Percentiles rank a stretch among this genome's conserved stretches.
phyloP scores from a whole-genome alignment of 2,113 vertebrate genomes.

The Zosterops pallidus region DNA sequence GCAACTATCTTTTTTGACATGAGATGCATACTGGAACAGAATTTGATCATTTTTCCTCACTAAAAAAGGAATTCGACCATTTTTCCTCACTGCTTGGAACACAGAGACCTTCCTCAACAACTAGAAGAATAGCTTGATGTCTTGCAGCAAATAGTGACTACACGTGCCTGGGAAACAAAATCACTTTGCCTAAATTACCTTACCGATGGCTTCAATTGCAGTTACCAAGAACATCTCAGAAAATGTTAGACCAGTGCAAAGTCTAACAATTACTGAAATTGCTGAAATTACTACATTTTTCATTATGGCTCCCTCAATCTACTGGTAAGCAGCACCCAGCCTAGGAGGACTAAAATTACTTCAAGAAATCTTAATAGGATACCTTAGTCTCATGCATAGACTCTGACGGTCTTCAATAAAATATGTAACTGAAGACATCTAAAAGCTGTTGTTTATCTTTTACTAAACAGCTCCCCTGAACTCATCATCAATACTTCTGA shows the following conservation, averaged over 20 bases:
- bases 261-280: not conserved
- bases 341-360: not conserved
- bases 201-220: not conserved
- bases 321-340: not conserved
- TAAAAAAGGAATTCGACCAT: not conserved
- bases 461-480: not conserved
- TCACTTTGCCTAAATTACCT: accelerated
- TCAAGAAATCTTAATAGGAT: not conserved
- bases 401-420: not conserved
- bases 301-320: not conserved
- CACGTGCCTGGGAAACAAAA: accelerated
- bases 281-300: not conserved
- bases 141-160: not conserved
- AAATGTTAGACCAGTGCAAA: not conserved
- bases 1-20: not conserved
- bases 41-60: not conserved
- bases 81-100: not conserved
- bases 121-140: not conserved
- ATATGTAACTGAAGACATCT: not conserved
- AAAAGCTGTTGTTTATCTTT: not conserved
- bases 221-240: not conserved
- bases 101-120: not conserved
- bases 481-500: not conserved
- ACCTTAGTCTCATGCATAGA: not conserved
- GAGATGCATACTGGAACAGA: not conserved